phyloP scores from a whole-genome alignment of 2,797 vertebrate genomes.

The Galago senegalensis region DNA sequence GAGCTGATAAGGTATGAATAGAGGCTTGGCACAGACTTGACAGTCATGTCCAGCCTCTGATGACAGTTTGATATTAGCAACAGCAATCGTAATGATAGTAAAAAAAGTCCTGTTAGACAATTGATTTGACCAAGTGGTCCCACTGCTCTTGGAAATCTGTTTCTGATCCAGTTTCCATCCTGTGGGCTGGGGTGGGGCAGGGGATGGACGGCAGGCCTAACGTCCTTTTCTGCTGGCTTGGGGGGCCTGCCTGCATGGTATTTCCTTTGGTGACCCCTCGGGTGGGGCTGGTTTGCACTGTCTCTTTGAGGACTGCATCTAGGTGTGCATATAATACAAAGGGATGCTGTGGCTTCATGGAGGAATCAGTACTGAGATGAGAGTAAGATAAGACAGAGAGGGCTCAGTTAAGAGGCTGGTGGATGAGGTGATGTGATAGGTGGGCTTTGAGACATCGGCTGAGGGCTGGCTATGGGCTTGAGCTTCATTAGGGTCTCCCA shows the following conservation, averaged over 20 bases:
- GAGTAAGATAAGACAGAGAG: background rate
- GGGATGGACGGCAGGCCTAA: background rate
- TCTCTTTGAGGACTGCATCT: background rate
- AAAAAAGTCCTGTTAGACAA: background rate
- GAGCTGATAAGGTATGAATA: background rate
- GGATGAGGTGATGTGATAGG: background rate
- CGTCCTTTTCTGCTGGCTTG: background rate
- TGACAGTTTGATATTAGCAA: background rate
- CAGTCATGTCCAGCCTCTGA: background rate
- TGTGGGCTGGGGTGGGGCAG: fast-evolving
- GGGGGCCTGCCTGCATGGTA: background rate
- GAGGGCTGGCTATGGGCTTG: background rate
- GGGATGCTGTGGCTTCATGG: background rate
- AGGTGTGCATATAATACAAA: background rate
- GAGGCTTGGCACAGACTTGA: background rate
- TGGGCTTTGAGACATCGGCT: background rate
- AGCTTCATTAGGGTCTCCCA: background rate
- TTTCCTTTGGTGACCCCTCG: background rate
- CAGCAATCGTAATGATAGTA: background rate
- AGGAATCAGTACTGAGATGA: background rate
- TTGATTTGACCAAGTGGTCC: background rate
- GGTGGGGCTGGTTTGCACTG: background rate
- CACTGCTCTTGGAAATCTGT: background rate
- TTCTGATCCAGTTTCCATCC: background rate
- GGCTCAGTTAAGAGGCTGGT: background rate